Base-by-base conservation (phyloP, 2,888 invertebrate genomes). In the Cerastoderma edule region DNA sequence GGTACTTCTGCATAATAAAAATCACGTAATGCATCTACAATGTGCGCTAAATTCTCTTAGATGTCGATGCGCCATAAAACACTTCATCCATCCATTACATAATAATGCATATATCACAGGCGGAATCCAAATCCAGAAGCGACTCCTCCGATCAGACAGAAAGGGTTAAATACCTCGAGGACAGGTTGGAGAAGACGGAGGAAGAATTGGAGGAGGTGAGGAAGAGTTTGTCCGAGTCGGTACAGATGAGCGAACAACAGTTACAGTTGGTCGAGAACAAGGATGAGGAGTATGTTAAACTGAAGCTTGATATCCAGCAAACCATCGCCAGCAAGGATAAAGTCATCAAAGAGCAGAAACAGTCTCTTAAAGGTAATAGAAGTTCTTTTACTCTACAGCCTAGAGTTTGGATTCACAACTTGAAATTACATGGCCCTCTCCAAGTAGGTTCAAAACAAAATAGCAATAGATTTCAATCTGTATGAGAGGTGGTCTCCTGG, bases 301-400 rank as follows among this genome's bases (percentile, higher is more conserved):
- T 85, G 13, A 85, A 83, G 44, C 70, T 85, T 27, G 85, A 84
- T 30, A 85, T 85, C 50, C 85, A 85, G 44, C 79, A 84, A 53
- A 73, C 83, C 66, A 73, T 84, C 0, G 60, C 79, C 0, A 80
- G 80, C 19, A 83, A 85, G 50, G 84, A 85, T 60, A 83, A 79
- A 67, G 64, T 67, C 3, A 76, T 74, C 32, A 46, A 56, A 46
- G 80, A 80, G 48, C 79, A 83, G 67, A 76, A 66, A 44, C 64
- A 68, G 32, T 68, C 75, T 54, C 54, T 83, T 3, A 75, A 75
- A 72, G 70, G 76, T 76, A 44, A n/a, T 60, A n/a, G n/a, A n/a
- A n/a, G n/a, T n/a, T n/a, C n/a, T n/a, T n/a, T n/a, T n/a, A n/a
- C n/a, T n/a, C n/a, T n/a, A n/a, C n/a, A n/a, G n/a, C n/a, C n/a